These are phyloP conservation scores for Xiphophorus couchianus DNA, from an alignment of 2,113 vertebrate genomes.

Conservation along the genomic window DNA sequence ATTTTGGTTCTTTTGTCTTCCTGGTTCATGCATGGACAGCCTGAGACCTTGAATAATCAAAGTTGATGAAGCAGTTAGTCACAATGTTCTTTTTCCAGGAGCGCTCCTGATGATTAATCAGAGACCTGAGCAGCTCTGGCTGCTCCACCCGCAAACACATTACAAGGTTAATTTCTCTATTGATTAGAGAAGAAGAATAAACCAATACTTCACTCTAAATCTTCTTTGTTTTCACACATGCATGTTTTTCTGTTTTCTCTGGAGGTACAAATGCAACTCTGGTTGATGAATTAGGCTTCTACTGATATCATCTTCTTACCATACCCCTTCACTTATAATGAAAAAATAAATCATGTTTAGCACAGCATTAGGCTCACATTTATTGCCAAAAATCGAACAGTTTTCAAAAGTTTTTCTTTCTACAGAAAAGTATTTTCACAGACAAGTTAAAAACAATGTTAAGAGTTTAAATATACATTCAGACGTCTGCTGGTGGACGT, in stretches of 20 bases:
- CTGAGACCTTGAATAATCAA: constrained; percentile 64
- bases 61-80: constrained; percentile 70
- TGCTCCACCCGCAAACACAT: constrained; percentile 47
- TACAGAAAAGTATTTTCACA: constrained; percentile 57
- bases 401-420: constrained; percentile 48
- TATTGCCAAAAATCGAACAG: constrained; percentile 58
- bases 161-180: constrained; percentile 70
- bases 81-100: constrained; percentile 51
- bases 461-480: constrained; percentile 69
- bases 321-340: constrained; percentile 42
- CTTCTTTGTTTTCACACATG: constrained; percentile 37
- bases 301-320: constrained; percentile 52
- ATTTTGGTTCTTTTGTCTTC: constrained; percentile 40
- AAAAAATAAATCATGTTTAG: constrained; percentile 58
- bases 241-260: not conserved
- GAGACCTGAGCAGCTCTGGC: constrained; percentile 43
- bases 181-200: constrained; percentile 65
- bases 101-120: constrained; percentile 66
- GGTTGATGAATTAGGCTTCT: constrained; percentile 53
- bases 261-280: constrained; percentile 1
- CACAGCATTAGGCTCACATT: constrained; percentile 65
- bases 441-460: constrained; percentile 56
- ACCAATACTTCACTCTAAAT: constrained; percentile 42
- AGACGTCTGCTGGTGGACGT: constrained; percentile 25
- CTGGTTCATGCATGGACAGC: constrained; percentile 21